These are phyloP conservation scores for Parapristionchus giblindavisi DNA, from an alignment of 2,888 invertebrate genomes.

Conservation along the genomic window DNA sequence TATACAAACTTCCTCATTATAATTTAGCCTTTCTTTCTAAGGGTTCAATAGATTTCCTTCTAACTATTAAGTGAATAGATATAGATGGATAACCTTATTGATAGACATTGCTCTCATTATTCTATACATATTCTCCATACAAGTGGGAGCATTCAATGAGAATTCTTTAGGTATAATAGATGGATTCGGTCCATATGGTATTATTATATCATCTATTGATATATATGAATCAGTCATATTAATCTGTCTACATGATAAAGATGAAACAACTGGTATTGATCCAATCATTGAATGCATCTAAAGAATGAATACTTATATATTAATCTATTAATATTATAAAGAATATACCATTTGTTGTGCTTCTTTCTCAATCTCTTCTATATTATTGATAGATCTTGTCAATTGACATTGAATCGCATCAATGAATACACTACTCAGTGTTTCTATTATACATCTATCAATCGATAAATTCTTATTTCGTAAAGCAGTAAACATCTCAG, in stretches of 20 bases:
- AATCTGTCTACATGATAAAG: not conserved
- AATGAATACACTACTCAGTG: constrained; percentile 80
- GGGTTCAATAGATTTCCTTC: no score
- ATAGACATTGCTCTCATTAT: constrained; percentile 74
- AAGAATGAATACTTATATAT: not conserved
- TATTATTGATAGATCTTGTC: constrained; percentile 81
- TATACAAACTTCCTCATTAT: no score
- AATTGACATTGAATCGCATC: constrained; percentile 90
- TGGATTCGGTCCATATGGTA: constrained; percentile 71
- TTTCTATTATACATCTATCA: constrained; percentile 55
- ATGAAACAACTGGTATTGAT: not conserved
- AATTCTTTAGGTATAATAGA: constrained; percentile 77
- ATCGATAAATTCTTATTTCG: not conserved
- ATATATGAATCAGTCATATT: not conserved
- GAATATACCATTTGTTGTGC: constrained; percentile 46
- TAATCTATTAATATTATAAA: not conserved
- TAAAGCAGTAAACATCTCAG: constrained; percentile 49
- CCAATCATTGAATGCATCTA: not conserved
- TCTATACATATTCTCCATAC: constrained; percentile 81
- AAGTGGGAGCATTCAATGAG: constrained; percentile 71
- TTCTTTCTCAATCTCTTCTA: constrained; percentile 44
- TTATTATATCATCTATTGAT: constrained; percentile 44
- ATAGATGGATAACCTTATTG: constrained; percentile 31
- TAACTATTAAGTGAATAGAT: no score
- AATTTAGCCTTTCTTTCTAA: no score